A percentile compares a stretch with the other conserved stretches of the same genome.
phyloP scores from a whole-genome alignment of 2,888 invertebrate genomes.

The Halictus quadricinctus region DNA sequence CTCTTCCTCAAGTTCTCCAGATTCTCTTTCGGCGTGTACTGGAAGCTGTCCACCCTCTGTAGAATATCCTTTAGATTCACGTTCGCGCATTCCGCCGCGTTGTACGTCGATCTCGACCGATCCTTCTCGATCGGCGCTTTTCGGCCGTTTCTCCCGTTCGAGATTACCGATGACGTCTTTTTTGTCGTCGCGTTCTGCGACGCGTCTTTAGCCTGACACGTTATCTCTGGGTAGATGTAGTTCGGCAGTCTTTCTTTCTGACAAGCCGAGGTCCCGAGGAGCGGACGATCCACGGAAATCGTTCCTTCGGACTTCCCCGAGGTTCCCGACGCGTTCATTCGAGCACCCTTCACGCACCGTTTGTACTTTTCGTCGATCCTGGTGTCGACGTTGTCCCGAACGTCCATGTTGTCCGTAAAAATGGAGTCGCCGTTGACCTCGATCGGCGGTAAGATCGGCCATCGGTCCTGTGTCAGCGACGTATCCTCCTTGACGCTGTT shows the following conservation, averaged over 20 bases:
- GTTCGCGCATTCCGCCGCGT: conserved; percentile 68
- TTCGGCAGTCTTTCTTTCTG: conserved; percentile 68
- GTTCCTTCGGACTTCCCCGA: conserved; percentile 27
- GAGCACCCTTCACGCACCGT: conserved; percentile 78
- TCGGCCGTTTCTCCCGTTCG: conserved; percentile 37
- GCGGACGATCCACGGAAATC: not conserved
- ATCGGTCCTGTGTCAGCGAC: conserved; percentile 23
- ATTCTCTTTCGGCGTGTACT: conserved; percentile 76
- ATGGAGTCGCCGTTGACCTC: conserved; percentile 58
- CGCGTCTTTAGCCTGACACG: conserved; percentile 37
- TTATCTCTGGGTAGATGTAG: conserved; percentile 59
- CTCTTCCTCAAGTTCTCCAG: conserved; percentile 78
- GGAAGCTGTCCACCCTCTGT: conserved; percentile 73
- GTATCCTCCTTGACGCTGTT: conserved; percentile 2
- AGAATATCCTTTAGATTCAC: conserved; percentile 80
- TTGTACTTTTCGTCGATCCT: conserved; percentile 80
- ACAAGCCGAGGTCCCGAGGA: not conserved
- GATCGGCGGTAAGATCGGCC: conserved; percentile 43
- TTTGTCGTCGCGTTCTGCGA: conserved; percentile 27
- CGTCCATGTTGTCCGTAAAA: conserved; percentile 41
- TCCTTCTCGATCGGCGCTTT: conserved; percentile 26
- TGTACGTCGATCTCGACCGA: conserved; percentile 35
- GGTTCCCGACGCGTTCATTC: conserved; percentile 32
- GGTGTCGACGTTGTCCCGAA: conserved; percentile 68
- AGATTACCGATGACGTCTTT: not conserved